Percentiles rank a stretch among this genome's conserved stretches.
phyloP scores from a whole-genome alignment of 1,140 invertebrate genomes.

The Ceratosolen fusciceps region DNA sequence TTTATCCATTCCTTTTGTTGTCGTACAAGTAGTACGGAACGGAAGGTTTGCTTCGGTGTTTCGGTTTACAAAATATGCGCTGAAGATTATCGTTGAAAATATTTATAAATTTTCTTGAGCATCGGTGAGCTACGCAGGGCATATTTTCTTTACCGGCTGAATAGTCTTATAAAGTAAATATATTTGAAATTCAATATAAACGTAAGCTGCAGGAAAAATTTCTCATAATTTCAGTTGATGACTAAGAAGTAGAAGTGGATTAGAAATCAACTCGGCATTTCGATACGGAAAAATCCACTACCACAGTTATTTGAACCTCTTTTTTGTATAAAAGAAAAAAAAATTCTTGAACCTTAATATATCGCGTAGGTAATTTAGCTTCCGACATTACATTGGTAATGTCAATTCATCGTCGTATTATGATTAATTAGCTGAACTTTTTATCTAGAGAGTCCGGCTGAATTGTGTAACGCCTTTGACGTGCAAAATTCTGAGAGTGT shows the following conservation, averaged over 20 bases:
- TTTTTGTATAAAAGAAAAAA: conserved; percentile 2
- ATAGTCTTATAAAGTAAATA: too few relatives aligned
- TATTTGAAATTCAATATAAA: too few relatives aligned
- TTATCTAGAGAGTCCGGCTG: not conserved
- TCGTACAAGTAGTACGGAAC: too few relatives aligned
- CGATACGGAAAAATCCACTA: conserved; percentile 3
- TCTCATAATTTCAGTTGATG: not conserved
- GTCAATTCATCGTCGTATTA: conserved; percentile 28
- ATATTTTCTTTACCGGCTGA: too few relatives aligned
- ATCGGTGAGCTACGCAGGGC: too few relatives aligned
- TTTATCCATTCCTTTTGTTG: too few relatives aligned
- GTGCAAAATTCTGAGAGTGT: not conserved
- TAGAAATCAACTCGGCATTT: not conserved
- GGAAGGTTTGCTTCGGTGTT: too few relatives aligned
- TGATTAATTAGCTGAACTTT: conserved; percentile 41
- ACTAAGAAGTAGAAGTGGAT: too few relatives aligned
- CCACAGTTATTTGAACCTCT: not conserved
- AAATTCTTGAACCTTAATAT: not conserved
- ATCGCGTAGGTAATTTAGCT: conserved; percentile 35
- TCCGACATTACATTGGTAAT: conserved; percentile 8
- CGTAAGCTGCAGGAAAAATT: not conserved
- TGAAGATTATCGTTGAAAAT: too few relatives aligned
- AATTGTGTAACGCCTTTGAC: conserved; percentile 34
- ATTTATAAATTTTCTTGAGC: too few relatives aligned
- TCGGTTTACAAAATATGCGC: too few relatives aligned